A percentile compares a stretch with the other conserved stretches of the same genome.
These are phyloP conservation scores for Arge pagana DNA, from an alignment of 2,888 invertebrate species.

Conservation along the genomic window DNA sequence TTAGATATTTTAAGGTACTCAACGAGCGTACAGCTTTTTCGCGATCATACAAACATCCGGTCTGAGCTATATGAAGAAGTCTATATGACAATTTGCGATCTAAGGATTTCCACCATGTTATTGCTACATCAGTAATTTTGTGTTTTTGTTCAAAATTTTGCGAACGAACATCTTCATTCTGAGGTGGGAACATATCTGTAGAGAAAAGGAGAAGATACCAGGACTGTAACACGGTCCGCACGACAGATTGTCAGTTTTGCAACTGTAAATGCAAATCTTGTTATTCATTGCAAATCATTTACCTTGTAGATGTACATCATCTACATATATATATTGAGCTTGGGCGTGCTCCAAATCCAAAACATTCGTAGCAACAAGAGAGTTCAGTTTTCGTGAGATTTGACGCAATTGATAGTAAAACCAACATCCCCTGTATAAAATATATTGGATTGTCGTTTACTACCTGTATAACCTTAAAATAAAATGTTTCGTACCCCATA, in stretches of 20 bases:
- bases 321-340: conserved; percentile 63
- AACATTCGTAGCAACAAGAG: conserved; percentile 54
- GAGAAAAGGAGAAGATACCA: too few relatives aligned
- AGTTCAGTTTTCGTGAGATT: conserved; percentile 51
- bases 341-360: conserved; percentile 53
- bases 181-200: conserved; percentile 43
- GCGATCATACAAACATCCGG: conserved; percentile 67
- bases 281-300: conserved; percentile 3
- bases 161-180: conserved; percentile 37
- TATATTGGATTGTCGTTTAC: too few relatives aligned
- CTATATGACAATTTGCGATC: conserved; percentile 71
- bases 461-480: too few relatives aligned
- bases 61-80: conserved; percentile 68
- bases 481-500: too few relatives aligned
- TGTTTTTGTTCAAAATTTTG: conserved; percentile 33
- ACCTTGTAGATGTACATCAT: conserved; percentile 58
- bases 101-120: conserved; percentile 67
- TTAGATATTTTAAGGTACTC: conserved; percentile 69
- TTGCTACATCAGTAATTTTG: conserved; percentile 38
- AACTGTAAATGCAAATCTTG: conserved; percentile 14
- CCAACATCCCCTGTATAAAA: conserved; percentile 47
- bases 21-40: conserved; percentile 69
- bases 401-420: conserved; percentile 49
- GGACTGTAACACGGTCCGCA: not conserved
- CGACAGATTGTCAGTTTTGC: too few relatives aligned